Base-by-base conservation (phyloP, 2,113 vertebrate species). In the Opisthocomus hoazin region DNA sequence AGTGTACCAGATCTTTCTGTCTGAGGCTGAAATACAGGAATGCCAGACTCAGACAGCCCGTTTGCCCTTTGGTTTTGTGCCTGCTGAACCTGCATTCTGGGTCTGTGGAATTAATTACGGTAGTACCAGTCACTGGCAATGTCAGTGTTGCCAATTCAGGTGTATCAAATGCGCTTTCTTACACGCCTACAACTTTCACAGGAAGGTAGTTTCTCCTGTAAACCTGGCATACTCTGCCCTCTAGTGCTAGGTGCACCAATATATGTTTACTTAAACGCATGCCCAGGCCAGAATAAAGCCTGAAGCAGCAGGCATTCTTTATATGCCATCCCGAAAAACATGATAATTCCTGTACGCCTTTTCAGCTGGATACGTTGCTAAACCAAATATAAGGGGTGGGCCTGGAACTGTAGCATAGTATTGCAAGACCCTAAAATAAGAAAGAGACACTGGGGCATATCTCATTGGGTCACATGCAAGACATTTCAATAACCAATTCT, bases 1-100 rank as follows among this genome's bases (percentile, higher is more conserved):
- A 95, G 71, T 48, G 83, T 56, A 92, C 90, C 93, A 96, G 94
- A 94, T 97, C 91, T 87, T 78, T 91, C 92, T 84, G 64, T 95
- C 87, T 94, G 75, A 96, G 94, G 82, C 71, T 97, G 97, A 97
- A 97, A 94, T 71, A 95, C 80, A n/a, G 54, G 92, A 84, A 93
- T 7, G 60, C 89, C 93, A 94, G 88, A 64, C 58, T 94, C 88
- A 94, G 91, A 89, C 78, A 89, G 95, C 69, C 93, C 57, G n/a
- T 90, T 87, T 97, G 95, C 92, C 94, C 95, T 96, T 97, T 94
- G 89, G 65, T 94, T 96, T 96, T 65, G 71, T 43, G 60, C 65
- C 87, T 94, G 96, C 93, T 96, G 85, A 91, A 96, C 97, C 80
- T 87, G 84, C 92, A 91, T 71, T 95, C 89, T 57, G 46, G 64